Evolutionary conservation across 2,888 invertebrate species (phyloP), one percentile per base, ranked within the genome.

Genomic region (Osedax frankpressi): DNA sequence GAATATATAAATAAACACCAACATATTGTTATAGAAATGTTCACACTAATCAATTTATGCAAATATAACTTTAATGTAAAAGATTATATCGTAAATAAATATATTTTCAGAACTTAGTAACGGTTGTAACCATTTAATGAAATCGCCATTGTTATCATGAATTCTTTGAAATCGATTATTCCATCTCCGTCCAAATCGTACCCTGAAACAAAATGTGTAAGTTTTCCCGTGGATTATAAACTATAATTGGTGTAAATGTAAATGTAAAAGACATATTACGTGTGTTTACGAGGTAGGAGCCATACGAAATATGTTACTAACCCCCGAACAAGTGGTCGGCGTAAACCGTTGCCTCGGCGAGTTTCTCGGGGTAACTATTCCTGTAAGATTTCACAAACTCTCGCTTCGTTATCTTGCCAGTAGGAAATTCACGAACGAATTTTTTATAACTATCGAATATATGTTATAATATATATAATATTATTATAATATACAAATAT

Each of bases 401-500:
- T 26, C 25, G 28, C 69, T n/a, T 28, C 14, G 25, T 28, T 29
- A 69, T 69, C 28, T 29, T 29, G 19, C 69, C 69, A n/a, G 25
- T 29, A 19, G 69, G 69, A n/a, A 29, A 69, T 25, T 69, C 69
- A 6, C 29, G 69, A 11, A 25, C 25, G 30, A 69, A 69, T 26
- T 28, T 69, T 29, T 69, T 69, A n/a, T 69, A 69, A 28, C 69
- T 69, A 44, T 44, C n/a, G n/a, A n/a, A n/a, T n/a, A n/a, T n/a
- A n/a, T n/a, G n/a, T n/a, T n/a, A n/a, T n/a, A n/a, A n/a, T n/a
- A n/a, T n/a, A n/a, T n/a, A n/a, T n/a, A n/a, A n/a, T n/a, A n/a
- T n/a, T n/a, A n/a, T n/a, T n/a, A n/a, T n/a, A n/a, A n/a, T n/a
- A n/a, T n/a, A n/a, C n/a, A n/a, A n/a, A n/a, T n/a, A n/a, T n/a